These are phyloP conservation scores for Bicyclus anynana DNA, from an alignment of 1,140 invertebrate genomes.

Conservation along the genomic window DNA sequence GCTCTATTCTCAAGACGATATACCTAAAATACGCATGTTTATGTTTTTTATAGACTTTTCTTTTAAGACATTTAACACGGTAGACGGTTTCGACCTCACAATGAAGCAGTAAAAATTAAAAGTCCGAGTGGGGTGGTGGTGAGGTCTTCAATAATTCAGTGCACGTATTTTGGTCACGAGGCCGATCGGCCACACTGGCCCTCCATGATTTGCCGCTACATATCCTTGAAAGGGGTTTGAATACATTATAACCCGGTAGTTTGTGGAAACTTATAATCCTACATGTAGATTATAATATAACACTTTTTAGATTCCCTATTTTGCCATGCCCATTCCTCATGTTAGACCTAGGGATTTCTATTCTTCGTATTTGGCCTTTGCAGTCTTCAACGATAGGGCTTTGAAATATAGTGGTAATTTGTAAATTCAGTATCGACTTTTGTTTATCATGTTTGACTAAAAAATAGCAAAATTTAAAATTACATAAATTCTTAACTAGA, in stretches of 20 bases:
- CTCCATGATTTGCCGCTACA: constrained; percentile 31
- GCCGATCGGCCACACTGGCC: constrained; percentile 37
- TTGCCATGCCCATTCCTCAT: no score
- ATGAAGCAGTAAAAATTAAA: constrained; percentile 39
- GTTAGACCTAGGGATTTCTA: no score
- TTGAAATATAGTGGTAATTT: no score
- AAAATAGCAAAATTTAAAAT: no score
- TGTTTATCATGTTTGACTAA: no score
- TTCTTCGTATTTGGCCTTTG: no score
- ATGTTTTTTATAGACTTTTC: not conserved
- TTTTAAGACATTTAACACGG: not conserved
- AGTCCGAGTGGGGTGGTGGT: constrained; percentile 36
- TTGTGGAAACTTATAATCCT: not conserved
- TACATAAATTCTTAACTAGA: no score
- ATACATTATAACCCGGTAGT: constrained; percentile 30
- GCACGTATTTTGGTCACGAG: constrained; percentile 68
- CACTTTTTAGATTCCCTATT: no score
- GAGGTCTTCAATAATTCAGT: constrained; percentile 61
- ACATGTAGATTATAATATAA: not conserved
- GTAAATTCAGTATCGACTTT: no score
- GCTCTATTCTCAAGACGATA: no score
- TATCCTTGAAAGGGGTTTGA: constrained; percentile 36
- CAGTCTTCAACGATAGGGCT: no score
- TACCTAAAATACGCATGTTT: no score
- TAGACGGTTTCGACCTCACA: not conserved